These are phyloP conservation scores for Nixonia krombeini DNA, from an alignment of 1,140 invertebrate genomes.

Conservation along the genomic window DNA sequence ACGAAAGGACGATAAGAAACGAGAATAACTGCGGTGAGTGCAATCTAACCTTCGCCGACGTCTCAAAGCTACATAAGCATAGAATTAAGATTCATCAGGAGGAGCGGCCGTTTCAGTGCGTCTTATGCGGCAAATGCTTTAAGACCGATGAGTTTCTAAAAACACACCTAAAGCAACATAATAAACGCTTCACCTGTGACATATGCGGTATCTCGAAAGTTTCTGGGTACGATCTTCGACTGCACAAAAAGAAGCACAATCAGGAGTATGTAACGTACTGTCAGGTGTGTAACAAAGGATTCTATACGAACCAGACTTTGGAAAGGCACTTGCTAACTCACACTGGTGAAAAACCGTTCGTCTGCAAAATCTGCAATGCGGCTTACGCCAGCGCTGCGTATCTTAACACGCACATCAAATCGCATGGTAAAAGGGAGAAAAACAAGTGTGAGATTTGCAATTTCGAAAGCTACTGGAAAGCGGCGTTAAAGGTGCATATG, in stretches of 20 bases:
- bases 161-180: conserved; percentile 65
- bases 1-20: too few relatives aligned
- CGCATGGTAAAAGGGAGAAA: conserved; percentile 64
- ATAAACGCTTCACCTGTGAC: conserved; percentile 88
- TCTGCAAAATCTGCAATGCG: conserved; percentile 80
- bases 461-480: conserved; percentile 64
- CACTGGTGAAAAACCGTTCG: conserved; percentile 82
- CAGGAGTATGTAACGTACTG: conserved; percentile 58
- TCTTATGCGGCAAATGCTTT: conserved; percentile 75
- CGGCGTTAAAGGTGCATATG: conserved; percentile 86
- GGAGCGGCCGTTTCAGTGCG: conserved; percentile 59
- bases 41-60: neutral
- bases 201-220: conserved; percentile 80
- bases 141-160: conserved; percentile 69
- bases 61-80: conserved; percentile 28
- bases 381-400: conserved; percentile 58
- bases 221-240: conserved; percentile 53
- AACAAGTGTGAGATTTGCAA: conserved; percentile 58
- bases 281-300: conserved; percentile 59
- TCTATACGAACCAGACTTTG: conserved; percentile 59
- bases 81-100: conserved; percentile 45
- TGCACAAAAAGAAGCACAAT: conserved; percentile 61
- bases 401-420: conserved; percentile 54
- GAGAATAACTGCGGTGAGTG: neutral
- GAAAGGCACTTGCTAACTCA: conserved; percentile 64